A percentile compares a stretch with the other conserved stretches of the same genome.
phyloP scores from a whole-genome alignment of 2,888 invertebrate genomes.

The Sphaerophoria rueppellii region DNA sequence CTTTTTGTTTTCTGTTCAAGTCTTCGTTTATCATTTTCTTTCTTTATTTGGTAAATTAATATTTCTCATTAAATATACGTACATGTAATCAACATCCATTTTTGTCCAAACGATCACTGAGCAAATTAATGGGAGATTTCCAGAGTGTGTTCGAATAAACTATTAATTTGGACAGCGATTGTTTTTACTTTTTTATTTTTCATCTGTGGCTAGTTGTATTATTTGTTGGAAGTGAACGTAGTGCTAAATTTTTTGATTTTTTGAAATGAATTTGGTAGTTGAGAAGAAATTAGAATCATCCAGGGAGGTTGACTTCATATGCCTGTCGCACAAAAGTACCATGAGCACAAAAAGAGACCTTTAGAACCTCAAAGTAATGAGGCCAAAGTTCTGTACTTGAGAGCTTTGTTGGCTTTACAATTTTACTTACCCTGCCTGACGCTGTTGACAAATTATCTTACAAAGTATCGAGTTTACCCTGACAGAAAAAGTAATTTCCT shows the following conservation, averaged over 20 bases:
- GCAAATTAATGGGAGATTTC: not conserved
- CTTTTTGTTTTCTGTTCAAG: not conserved
- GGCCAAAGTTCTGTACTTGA: too few species aligned
- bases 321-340: too few species aligned
- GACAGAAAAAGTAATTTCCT: too few species aligned
- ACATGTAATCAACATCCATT: conserved; percentile 12
- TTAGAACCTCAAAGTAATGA: too few species aligned
- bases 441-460: too few species aligned
- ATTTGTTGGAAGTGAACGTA: not conserved
- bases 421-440: too few species aligned
- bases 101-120: not conserved
- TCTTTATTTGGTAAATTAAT: conserved; percentile 20
- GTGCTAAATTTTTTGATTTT: not conserved
- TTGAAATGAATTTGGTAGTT: too few species aligned
- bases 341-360: too few species aligned
- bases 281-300: too few species aligned
- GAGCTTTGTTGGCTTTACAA: too few species aligned
- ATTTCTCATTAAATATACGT: conserved; percentile 51
- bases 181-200: conserved; percentile 1
- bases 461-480: too few species aligned
- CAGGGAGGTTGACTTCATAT: too few species aligned
- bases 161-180: not conserved
- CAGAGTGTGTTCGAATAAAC: not conserved
- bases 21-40: conserved; percentile 8
- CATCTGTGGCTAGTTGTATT: not conserved